Conservation (phyloP, 2,113 vertebrate species). For the Notarius quadriscutis region DNA sequence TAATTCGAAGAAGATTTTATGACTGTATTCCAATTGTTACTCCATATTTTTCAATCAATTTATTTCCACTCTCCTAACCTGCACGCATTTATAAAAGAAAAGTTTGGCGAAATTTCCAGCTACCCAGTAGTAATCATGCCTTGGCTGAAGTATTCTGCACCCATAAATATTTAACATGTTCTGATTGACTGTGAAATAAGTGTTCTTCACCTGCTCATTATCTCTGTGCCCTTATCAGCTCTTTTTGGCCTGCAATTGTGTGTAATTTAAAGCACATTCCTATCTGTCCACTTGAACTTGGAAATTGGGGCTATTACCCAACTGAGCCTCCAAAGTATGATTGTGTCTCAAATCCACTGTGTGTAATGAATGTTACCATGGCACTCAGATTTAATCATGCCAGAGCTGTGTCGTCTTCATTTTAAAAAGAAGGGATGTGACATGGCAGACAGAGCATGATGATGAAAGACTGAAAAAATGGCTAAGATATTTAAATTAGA, state of each 20-base stretch:
- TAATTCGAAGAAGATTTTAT: background rate
- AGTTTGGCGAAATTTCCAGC: background rate
- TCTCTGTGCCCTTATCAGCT: slow-evolving; percentile 58
- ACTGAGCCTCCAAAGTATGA: background rate
- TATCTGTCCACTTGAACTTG: slow-evolving; percentile 19
- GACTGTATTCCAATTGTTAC: background rate
- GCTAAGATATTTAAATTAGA: background rate
- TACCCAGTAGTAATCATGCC: background rate
- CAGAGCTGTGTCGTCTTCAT: background rate
- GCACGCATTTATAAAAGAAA: background rate
- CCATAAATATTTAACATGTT: slow-evolving; percentile 11
- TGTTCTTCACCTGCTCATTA: slow-evolving; percentile 53
- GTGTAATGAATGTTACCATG: slow-evolving; percentile 23
- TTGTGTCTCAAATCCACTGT: background rate
- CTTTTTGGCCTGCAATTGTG: slow-evolving; percentile 60
- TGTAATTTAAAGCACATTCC: slow-evolving; percentile 58
- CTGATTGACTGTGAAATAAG: slow-evolving; percentile 9
- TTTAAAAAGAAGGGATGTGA: slow-evolving; percentile 2
- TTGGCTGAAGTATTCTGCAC: slow-evolving; percentile 44
- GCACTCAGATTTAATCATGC: slow-evolving; percentile 20
- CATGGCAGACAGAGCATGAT: slow-evolving; percentile 18
- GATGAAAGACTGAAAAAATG: slow-evolving; percentile 18
- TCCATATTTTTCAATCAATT: background rate
- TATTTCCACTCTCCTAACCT: background rate
- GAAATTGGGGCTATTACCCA: slow-evolving; percentile 3